Base-by-base conservation (phyloP, 1,140 invertebrate species). In the Drosophila pectinifera region DNA sequence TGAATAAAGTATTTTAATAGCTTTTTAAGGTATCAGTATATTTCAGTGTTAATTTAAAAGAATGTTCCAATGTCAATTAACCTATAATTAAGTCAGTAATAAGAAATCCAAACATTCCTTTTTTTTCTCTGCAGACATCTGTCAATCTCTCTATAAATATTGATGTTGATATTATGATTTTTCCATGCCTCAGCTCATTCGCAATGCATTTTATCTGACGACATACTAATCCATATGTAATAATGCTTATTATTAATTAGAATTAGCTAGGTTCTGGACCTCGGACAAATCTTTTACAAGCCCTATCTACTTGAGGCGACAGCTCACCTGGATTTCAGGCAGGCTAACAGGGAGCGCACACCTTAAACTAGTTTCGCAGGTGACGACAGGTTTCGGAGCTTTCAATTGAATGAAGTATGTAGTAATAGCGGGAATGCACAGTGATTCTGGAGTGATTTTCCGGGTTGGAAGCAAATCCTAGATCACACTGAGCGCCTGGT, bases 181-280 rank as follows among this genome's bases (percentile, higher is more conserved):
- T 34, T 26, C 34, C 34, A 13, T 16, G 43, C 34, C 8, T n/a
- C 16, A 39, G 18, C 42, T 48, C 51, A 72, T 48, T 70, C 18
- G 49, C 68, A 72, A 43, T 57, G 20, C 31, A 70, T 31, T 70
- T 34, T 69, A 48, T 56, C 26, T 70, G 49, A 53, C 48, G 65
- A 56, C 67, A 70, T 67, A 28, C 31, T 36, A 51, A 22, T 65
- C 61, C 22, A 34, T 70, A 24, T 69, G 46, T 42, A 31, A 58
- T 72, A 58, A 72, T 72, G 53, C 43, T 69, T 72, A 72, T 73
- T 72, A 70, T 24, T 70, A 46, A 57, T 70, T 48, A 69, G 67
- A 34, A 70, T 70, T 69, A 56, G 63, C 65, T 34, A 46, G 49
- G 70, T 72, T 65, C 67, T 72, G 65, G 53, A 48, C 56, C 51